Conservation (phyloP, 92 coral and sea anemone species). For the Montipora capitata region DNA sequence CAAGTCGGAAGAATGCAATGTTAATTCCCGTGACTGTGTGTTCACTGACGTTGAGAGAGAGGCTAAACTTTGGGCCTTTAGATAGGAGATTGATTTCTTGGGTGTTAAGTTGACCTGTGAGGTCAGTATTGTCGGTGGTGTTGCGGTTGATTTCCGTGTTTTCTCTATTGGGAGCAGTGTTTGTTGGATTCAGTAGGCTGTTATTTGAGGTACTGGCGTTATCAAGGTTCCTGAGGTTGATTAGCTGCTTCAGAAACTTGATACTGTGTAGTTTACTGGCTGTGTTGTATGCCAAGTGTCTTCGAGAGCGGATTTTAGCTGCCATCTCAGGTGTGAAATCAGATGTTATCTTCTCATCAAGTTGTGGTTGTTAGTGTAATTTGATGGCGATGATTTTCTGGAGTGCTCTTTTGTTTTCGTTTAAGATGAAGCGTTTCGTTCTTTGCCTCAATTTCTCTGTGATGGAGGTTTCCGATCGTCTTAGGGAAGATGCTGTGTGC, state of each 20-base stretch:
- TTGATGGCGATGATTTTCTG: slow-evolving; percentile 11
- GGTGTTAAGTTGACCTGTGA: no score
- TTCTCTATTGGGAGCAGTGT: not conserved
- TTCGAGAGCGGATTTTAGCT: slow-evolving; percentile 3
- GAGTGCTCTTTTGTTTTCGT: slow-evolving; percentile 45
- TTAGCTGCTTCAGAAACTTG: slow-evolving; percentile 18
- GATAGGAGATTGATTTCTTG: no score
- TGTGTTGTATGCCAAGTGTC: slow-evolving; percentile 49
- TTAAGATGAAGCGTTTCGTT: slow-evolving; percentile 51
- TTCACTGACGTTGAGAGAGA: slow-evolving; percentile 22
- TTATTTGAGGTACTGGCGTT: slow-evolving; percentile 19
- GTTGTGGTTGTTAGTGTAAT: slow-evolving; percentile 21
- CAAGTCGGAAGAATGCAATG: slow-evolving; percentile 55
- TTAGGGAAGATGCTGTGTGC: slow-evolving; percentile 32
- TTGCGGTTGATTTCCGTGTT: no score
- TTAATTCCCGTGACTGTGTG: slow-evolving; percentile 45
- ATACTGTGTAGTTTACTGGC: slow-evolving; percentile 42
- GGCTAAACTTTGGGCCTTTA: slow-evolving; percentile 70
- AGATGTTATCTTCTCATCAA: slow-evolving; percentile 11
- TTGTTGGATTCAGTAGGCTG: slow-evolving; percentile 1
- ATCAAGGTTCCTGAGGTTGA: slow-evolving; percentile 11
- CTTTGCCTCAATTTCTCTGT: slow-evolving; percentile 41
- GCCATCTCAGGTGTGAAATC: slow-evolving; percentile 35
- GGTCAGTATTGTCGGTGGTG: no score
- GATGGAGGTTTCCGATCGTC: slow-evolving; percentile 48